Conservation (phyloP, 2,888 invertebrate species). For the Nephrotoma flavescens region DNA sequence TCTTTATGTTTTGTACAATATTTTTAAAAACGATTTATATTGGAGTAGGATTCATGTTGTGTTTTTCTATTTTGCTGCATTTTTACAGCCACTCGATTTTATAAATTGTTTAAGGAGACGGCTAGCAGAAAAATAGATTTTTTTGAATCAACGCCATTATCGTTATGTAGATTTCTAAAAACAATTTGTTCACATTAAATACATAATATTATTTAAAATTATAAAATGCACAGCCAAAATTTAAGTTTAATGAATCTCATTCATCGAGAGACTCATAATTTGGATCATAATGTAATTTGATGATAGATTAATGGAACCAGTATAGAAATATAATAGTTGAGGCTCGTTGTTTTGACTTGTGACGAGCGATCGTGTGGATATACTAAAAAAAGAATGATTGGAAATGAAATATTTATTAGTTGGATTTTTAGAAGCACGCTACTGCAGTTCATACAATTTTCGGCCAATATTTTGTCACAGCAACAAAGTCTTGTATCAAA, state of each 20-base stretch:
- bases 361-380: not conserved
- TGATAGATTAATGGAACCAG: not conserved
- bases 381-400: not conserved
- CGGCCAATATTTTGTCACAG: slow-evolving; percentile 24
- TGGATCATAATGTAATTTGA: not conserved
- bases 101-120: too few species aligned
- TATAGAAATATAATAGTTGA: not conserved
- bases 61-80: too few species aligned
- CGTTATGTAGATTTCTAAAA: not conserved
- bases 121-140: too few species aligned
- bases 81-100: too few species aligned
- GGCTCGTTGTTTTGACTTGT: not conserved
- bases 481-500: slow-evolving; percentile 29
- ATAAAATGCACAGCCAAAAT: not conserved
- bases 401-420: not conserved
- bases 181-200: not conserved
- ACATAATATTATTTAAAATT: not conserved
- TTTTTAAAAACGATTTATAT: not conserved
- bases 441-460: slow-evolving; percentile 23
- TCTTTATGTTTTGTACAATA: not conserved
- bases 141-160: not conserved
- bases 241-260: not conserved
- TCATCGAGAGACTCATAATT: not conserved
- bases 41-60: too few species aligned
- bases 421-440: not conserved